These are phyloP conservation scores for Scomber scombrus DNA, from an alignment of 2,113 vertebrate species.

Conservation along the genomic window DNA sequence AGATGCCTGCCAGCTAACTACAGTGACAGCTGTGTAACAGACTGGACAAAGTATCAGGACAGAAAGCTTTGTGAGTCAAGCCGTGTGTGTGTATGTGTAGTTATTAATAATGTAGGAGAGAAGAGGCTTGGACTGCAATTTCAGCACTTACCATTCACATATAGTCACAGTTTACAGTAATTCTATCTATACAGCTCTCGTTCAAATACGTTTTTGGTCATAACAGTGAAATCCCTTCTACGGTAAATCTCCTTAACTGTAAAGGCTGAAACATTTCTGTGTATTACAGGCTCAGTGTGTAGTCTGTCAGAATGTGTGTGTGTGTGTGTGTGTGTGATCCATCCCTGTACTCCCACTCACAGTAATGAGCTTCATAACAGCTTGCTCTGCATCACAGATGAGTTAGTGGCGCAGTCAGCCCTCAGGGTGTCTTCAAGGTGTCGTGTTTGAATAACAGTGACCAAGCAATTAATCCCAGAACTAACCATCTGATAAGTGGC, in stretches of 20 bases:
- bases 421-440: constrained; percentile 67
- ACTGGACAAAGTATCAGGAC: constrained; percentile 4
- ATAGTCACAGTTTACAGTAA: constrained; percentile 56
- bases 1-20: constrained; percentile 14
- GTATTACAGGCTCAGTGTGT: constrained; percentile 27
- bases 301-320: constrained; percentile 8
- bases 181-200: constrained; percentile 30
- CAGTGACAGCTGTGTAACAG: constrained; percentile 51
- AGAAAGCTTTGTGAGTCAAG: constrained; percentile 34
- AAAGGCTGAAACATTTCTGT: constrained; percentile 41
- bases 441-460: constrained; percentile 75
- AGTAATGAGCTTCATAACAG: constrained; percentile 72
- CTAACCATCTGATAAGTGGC: constrained; percentile 70
- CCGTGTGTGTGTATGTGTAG: constrained; percentile 21
- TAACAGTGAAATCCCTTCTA: constrained; percentile 51
- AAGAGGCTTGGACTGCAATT: constrained; percentile 16
- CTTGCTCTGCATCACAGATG: constrained; percentile 71
- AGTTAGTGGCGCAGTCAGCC: constrained; percentile 53
- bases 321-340: constrained; percentile 22
- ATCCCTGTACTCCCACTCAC: constrained; percentile 51
- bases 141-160: constrained; percentile 35
- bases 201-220: constrained; percentile 36
- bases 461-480: constrained; percentile 69
- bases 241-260: constrained; percentile 68
- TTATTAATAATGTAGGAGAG: constrained; percentile 66